Evolutionary conservation across 2,888 invertebrate species (phyloP), one percentile per base, ranked within the genome.

Genomic region (Hirtodrosophila trivittata): DNA sequence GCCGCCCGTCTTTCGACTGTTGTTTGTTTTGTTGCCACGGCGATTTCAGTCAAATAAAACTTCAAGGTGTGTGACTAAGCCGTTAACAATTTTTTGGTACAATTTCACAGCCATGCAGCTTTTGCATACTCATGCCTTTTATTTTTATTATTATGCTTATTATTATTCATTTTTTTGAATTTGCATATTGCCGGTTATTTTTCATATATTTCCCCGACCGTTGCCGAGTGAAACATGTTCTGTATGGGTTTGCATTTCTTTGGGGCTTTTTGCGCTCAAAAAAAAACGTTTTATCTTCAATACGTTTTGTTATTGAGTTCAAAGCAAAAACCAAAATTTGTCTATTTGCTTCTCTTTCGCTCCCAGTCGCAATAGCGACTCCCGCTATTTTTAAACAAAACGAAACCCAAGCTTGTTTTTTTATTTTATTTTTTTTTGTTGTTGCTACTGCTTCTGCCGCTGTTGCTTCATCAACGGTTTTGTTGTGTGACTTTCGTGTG

Each of bases 31-130:
- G 87, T 83, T 86, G 83, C 77, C 81, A 86, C 63, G 75, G 77
- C 74, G 70, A 86, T 66, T 54, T 35, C 25, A 76, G 57, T 54
- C 56, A 52, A 59, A 56, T 63, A 55, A 57, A 54, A 43, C 59
- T 78, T 83, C 73, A 86, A 87, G 87, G 86, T 87, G 84, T 87
- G 84, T 84, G 84, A 84, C 84, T 86, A 80, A 84, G 87, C 74
- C 65, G 65, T 58, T 45, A 76, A 66, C 39, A 65, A 87, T 82
- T 68, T 83, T 59, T 75, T 67, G 56, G 41, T 63, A 60, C 33
- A 46, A 60, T 81, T 81, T 68, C 58, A 55, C 39, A 55, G 54
- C 49, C 52, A 52, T 62, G 58, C 59, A 74, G 33, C 52, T 86
- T 80, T 81, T 75, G 86, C 72, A 78, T 83, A 63, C 51, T 82